phyloP scores from a whole-genome alignment of 2,113 vertebrate genomes.

The Prunella fulvescens region DNA sequence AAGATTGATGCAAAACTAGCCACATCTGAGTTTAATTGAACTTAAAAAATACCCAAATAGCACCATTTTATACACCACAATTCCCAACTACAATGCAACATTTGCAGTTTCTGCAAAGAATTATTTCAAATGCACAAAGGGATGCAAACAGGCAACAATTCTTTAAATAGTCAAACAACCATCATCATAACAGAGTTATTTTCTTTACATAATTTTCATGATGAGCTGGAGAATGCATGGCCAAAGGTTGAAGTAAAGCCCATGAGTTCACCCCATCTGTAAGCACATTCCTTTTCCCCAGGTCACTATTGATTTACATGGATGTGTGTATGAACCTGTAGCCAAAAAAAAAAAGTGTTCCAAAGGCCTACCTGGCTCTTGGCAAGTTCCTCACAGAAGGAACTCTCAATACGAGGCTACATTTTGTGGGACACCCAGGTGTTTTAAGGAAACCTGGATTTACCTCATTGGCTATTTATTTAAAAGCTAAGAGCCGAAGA shows the following conservation, averaged over 20 bases:
- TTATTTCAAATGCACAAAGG: neutral
- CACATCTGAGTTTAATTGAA: neutral
- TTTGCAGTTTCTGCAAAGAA: neutral
- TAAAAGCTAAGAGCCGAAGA: neutral
- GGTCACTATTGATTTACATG: rapidly evolving
- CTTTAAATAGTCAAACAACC: neutral
- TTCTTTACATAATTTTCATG: neutral
- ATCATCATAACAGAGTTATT: neutral
- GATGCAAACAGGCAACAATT: neutral
- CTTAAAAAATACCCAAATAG: neutral
- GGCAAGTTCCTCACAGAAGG: neutral
- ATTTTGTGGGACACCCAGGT: rapidly evolving
- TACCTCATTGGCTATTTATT: neutral
- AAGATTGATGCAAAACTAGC: neutral
- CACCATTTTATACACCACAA: neutral
- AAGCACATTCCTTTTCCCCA: neutral
- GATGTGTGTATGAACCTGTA: rapidly evolving
- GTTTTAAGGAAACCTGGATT: neutral
- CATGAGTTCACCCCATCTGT: neutral
- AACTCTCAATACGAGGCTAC: rapidly evolving
- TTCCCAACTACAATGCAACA: neutral
- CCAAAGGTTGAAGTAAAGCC: neutral
- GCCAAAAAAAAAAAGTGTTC: neutral
- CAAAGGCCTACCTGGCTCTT: neutral
- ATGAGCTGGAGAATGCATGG: rapidly evolving